Evolutionary conservation across 2,888 invertebrate species (phyloP).

Genomic region (Epistrophella euchroma): DNA sequence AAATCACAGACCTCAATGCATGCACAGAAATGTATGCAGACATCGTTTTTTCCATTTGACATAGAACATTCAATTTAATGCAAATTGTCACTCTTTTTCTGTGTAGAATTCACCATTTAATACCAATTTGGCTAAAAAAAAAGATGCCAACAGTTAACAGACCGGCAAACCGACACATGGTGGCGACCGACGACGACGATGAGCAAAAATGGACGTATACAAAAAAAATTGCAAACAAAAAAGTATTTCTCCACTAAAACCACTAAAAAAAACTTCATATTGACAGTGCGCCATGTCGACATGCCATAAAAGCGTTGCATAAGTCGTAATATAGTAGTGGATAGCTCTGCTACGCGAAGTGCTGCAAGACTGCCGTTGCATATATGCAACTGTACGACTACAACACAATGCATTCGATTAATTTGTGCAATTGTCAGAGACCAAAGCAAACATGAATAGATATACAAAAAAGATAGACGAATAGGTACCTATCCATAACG

Average conservation of each 20-base stretch:
- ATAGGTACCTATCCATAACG: conserved; percentile 20
- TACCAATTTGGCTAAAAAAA: conserved; percentile 27
- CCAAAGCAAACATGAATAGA: conserved; percentile 66
- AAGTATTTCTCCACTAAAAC: conserved; percentile 12
- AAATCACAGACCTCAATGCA: not conserved
- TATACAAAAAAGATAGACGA: conserved; percentile 12
- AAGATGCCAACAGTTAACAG: conserved; percentile 14
- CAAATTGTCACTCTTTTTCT: conserved; percentile 60
- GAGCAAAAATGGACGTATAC: conserved; percentile 41
- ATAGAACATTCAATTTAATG: conserved; percentile 63
- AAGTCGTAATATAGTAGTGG: conserved; percentile 61
- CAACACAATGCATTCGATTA: conserved; percentile 70
- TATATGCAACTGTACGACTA: not conserved
- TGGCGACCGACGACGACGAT: not conserved
- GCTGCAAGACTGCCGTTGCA: no score
- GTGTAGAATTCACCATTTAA: conserved; percentile 36
- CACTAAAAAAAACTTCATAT: conserved; percentile 15
- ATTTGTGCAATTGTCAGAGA: conserved; percentile 72
- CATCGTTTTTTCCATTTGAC: conserved; percentile 1
- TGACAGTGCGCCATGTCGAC: conserved; percentile 66
- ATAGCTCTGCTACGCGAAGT: no score
- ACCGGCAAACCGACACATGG: conserved; percentile 24
- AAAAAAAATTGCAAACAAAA: conserved; percentile 19
- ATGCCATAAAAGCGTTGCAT: conserved; percentile 66
- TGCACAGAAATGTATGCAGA: not conserved